Percentiles rank a stretch among this genome's conserved stretches.
These are phyloP conservation scores for Drosophila atripex DNA, from an alignment of 2,888 invertebrate species.

Conservation along the genomic window DNA sequence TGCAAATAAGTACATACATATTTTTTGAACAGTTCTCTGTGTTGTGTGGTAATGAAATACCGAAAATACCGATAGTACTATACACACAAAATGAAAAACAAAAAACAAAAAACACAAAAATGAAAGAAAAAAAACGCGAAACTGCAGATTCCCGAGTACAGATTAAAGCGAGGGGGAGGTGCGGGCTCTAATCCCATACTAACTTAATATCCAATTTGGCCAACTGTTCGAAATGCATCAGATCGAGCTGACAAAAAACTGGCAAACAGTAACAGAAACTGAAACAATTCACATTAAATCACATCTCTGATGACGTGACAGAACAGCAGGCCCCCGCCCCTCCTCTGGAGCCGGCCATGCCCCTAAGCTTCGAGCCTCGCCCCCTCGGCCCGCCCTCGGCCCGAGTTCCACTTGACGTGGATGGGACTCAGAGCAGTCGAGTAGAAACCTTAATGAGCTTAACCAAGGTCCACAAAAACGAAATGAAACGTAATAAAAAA, in stretches of 20 bases:
- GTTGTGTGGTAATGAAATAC: slow-evolving; percentile 3
- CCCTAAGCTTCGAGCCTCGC: not conserved
- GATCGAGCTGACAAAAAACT: not conserved
- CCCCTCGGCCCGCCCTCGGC: not conserved
- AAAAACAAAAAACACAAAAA: too few species aligned
- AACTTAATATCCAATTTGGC: slow-evolving; percentile 6
- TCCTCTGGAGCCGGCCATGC: not conserved
- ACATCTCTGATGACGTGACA: not conserved
- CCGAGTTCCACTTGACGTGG: not conserved
- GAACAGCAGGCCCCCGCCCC: not conserved
- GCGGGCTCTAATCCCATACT: not conserved
- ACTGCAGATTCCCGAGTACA: not conserved
- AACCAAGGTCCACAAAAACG: slow-evolving; percentile 4
- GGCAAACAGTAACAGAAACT: not conserved
- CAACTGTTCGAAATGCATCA: not conserved
- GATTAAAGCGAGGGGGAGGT: not conserved
- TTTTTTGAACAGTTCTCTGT: slow-evolving; percentile 2
- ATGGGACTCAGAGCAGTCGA: slow-evolving; percentile 1
- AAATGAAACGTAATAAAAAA: not conserved
- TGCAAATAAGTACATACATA: not conserved
- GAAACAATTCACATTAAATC: not conserved
- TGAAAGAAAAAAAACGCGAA: not conserved
- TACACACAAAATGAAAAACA: not conserved
- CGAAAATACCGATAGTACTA: not conserved
- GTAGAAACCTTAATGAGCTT: slow-evolving; percentile 21